Evolutionary conservation across 2,888 invertebrate genomes (phyloP), one percentile per base, ranked within the genome.

Genomic region (Drosophila macrospina): DNA sequence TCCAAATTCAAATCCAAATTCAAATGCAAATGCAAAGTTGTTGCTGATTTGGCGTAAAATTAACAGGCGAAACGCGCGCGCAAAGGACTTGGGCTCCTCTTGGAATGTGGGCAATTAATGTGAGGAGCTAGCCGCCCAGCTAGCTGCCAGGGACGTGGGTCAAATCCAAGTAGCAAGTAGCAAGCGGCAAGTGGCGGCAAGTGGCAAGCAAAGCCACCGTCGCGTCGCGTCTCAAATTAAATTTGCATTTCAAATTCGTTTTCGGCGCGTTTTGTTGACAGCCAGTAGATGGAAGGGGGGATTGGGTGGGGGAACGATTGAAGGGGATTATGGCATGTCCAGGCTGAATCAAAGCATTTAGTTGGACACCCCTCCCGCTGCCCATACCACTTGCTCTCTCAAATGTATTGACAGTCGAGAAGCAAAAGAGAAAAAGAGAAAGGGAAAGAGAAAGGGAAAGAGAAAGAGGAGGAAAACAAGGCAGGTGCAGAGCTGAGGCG

Each of bases 231-330:
- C 84, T 81, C 74, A 88, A 86, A 89, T 87, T 86, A 89, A 89
- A 89, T 89, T 89, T 90, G 87, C 89, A 89, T 89, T 86, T 85
- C 80, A 80, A 86, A 90, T 86, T 87, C 77, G 73, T 62, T 72
- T 70, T 72, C 73, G 69, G 39, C 73, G 70, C 74, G 74, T 78
- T 81, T 82, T 78, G 82, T 82, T 86, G 88, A 82, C 88, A 84
- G 78, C 69, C 80, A 28, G 42, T n/a, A 26, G 41, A n/a, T n/a
- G 66, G 44, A 26, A 26, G 5, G 26, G 5, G n/a, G 8, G 13
- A 26, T n/a, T n/a, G n/a, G n/a, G 8, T 4, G 15, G 0, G 4
- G 28, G 32, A 0, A 2, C 15, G 16, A n/a, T n/a, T 1, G 34
- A 20, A 3, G 20, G 20, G 20, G 20, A 20, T 20, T 20, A 20